These are phyloP conservation scores for Aspidapion aeneum DNA, from an alignment of 2,888 invertebrate genomes.

Conservation along the genomic window DNA sequence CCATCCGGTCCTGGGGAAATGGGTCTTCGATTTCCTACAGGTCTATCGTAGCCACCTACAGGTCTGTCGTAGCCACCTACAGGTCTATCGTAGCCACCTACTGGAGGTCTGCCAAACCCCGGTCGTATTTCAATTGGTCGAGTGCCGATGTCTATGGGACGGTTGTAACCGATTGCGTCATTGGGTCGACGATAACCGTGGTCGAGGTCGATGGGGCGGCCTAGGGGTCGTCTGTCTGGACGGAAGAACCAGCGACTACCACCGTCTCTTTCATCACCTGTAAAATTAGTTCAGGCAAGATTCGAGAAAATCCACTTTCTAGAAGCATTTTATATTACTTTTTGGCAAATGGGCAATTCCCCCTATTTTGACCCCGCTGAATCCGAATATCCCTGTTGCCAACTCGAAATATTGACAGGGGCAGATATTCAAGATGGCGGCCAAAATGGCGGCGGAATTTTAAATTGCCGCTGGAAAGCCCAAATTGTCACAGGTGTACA, in stretches of 20 bases:
- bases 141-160: conserved; percentile 13
- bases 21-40: conserved; percentile 34
- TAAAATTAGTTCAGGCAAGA: too few relatives aligned
- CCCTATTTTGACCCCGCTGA: too few relatives aligned
- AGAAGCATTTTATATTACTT: too few relatives aligned
- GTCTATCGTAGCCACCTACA: conserved; percentile 22
- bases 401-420: too few relatives aligned
- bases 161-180: conserved; percentile 15
- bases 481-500: too few relatives aligned
- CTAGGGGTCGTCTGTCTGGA: conserved; percentile 39
- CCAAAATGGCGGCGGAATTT: too few relatives aligned
- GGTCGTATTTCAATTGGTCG: conserved; percentile 31
- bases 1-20: conserved; percentile 46
- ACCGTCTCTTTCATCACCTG: conserved; percentile 38
- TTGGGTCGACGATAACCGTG: conserved; percentile 28
- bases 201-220: conserved; percentile 34
- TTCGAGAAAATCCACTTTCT: too few relatives aligned
- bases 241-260: conserved; percentile 43
- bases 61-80: conserved; percentile 21
- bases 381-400: too few relatives aligned
- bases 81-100: conserved; percentile 18
- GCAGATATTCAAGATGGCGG: too few relatives aligned
- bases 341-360: too few relatives aligned
- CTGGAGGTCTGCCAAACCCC: conserved; percentile 26
- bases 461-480: too few relatives aligned